Evolutionary conservation across 1,140 invertebrate species (phyloP), one percentile per base, ranked within the genome.

Genomic region (Plodia interpunctella): DNA sequence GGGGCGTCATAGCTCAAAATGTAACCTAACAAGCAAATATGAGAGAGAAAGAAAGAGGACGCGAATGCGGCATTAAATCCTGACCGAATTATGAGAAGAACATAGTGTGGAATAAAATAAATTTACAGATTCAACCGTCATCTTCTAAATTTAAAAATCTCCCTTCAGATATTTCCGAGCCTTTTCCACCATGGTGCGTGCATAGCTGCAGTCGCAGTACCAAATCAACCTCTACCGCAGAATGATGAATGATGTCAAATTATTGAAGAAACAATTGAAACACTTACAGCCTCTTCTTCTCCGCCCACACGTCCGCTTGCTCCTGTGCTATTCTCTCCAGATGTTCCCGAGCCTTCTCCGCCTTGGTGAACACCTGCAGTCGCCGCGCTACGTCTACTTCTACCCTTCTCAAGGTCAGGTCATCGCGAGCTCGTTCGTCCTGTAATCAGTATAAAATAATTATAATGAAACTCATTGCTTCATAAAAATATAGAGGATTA

Each of bases 341-440:
- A 35, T 87, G 87, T 57, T 86, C 83, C 28, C 79, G 64, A 0
- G 86, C 80, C 19, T 70, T 73, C 62, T 90, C 85, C 0, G 76
- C 74, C 17, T 73, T 88, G 5, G 70, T 80, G 60, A 88, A 90
- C 1, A 75, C 63, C 5, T 80, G 70, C 13, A 70, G 63, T 10
- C 85, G 63, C n/a, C 82, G 72, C 0, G 78, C 74, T 2, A 83
- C 83, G 58, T 90, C 88, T 5, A 65, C 71, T 5, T 81, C 77
- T 10, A 90, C 86, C 17, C 79, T 67, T 50, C 83, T 83, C 0
- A 90, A 70, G 5, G 84, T 82, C 25, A 90, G 60, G 53, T 88
- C 88, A 21, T 90, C 87, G 6, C 68, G 74, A 11, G 81, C 83
- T 10, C 79, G 63, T 58, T 88, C 82, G 32, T 90, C 83, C 87